A percentile compares a stretch with the other conserved stretches of the same genome.
Evolutionary conservation across 2,888 invertebrate species (phyloP).

Genomic region (Flexamia atlantica): DNA sequence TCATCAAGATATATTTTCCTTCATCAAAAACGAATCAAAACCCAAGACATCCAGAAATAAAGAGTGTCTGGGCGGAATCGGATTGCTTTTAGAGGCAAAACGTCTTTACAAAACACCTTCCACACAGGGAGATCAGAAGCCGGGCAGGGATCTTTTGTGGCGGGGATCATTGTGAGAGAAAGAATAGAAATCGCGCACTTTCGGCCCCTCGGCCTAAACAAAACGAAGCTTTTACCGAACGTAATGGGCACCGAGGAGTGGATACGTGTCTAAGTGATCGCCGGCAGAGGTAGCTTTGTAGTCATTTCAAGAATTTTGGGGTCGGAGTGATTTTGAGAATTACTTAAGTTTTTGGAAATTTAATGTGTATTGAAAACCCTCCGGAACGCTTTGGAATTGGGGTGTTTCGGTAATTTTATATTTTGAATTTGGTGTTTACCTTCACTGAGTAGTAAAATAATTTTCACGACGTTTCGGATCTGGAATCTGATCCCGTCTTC

Average conservation of each 20-base stretch:
- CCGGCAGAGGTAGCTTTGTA: too few relatives aligned
- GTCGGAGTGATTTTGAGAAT: too few relatives aligned
- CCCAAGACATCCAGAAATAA: not conserved
- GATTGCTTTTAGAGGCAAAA: conserved; percentile 21
- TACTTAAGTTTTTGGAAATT: not conserved
- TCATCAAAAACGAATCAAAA: too few relatives aligned
- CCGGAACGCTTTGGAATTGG: too few relatives aligned
- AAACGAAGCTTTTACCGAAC: not conserved
- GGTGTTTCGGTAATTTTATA: too few relatives aligned
- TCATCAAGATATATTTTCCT: too few relatives aligned
- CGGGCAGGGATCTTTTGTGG: conserved; percentile 21
- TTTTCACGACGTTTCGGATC: too few relatives aligned
- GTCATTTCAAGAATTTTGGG: too few relatives aligned
- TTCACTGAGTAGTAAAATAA: too few relatives aligned
- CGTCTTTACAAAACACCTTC: not conserved
- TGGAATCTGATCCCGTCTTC: too few relatives aligned
- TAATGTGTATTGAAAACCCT: too few relatives aligned
- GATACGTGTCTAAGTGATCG: not conserved
- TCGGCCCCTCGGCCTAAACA: not conserved
- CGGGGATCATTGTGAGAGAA: conserved; percentile 3
- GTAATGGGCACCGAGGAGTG: not conserved
- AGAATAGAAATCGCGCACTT: conserved; percentile 24
- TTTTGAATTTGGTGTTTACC: too few relatives aligned
- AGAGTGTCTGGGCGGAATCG: not conserved
- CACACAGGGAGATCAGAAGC: conserved; percentile 8